Evolutionary conservation across 2,888 invertebrate genomes (phyloP), one percentile per base, ranked within the genome.

Genomic region (Dendrolimus pini): DNA sequence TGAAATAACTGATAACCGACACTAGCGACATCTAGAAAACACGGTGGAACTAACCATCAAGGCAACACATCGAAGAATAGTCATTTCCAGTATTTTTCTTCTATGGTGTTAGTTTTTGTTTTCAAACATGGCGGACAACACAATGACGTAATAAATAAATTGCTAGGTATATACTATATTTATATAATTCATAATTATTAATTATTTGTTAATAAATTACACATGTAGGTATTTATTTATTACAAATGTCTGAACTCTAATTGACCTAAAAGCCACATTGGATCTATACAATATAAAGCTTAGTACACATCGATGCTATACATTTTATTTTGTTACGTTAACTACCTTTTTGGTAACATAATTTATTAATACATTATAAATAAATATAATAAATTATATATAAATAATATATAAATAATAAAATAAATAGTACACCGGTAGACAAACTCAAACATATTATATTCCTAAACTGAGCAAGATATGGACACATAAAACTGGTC

Each of bases 181-280:
- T 30, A 53, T 59, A 9, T 52, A 54, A 59, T 60, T 62, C 30
- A 30, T 30, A 30, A 30, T 30, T 30, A 30, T 30, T 30, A 30
- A 30, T 30, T 42, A 59, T 0, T 58, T 61, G 57, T 56, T 59
- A 60, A 54, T 64, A 60, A 18, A 13, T 56, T 54, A 54, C 56
- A 54, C 60, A 54, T 60, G 58, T 56, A 14, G 14, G 14, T 14
- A 58, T 54, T 52, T 57, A 60, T 60, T 56, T 58, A 59, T 60
- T 62, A 56, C 53, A 53, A 60, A 47, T 47, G 12, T 47, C 47
- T 10, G 47, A 47, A 10, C 9, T 72, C 80, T 88, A 89, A 89
- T 89, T 89, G 89, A 89, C 89, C 83, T 82, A 83, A 62, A 86
- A 85, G 83, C 80, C 85, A 83, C 84, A 76, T 82, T 62, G 78